Conservation (phyloP, 2,888 invertebrate species). For the Suillia variegata region DNA sequence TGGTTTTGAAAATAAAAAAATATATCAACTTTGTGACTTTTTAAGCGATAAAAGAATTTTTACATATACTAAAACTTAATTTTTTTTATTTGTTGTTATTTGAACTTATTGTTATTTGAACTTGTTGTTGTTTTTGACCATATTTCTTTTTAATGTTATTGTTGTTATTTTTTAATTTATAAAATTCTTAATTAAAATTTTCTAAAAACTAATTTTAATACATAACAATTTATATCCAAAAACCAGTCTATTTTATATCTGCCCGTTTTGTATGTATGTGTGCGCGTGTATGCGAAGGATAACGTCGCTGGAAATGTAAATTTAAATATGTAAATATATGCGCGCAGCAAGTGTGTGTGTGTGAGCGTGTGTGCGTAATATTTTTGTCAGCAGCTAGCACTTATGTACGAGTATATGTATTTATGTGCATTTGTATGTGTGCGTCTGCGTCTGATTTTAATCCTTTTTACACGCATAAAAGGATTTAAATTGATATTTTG, state of each 20-base stretch:
- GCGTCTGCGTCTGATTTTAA: background rate
- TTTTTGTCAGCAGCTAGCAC: too few species aligned
- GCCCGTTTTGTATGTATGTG: background rate
- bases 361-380: background rate
- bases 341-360: background rate
- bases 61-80: too few species aligned
- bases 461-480: constrained; percentile 7
- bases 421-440: background rate
- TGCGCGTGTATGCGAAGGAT: background rate
- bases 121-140: too few species aligned
- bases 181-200: too few species aligned
- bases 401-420: too few species aligned
- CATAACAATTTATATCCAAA: too few species aligned
- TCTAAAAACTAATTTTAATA: too few species aligned
- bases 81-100: background rate
- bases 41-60: too few species aligned
- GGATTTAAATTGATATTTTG: background rate
- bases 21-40: too few species aligned
- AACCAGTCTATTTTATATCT: background rate
- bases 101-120: background rate
- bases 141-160: too few species aligned
- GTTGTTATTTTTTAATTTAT: too few species aligned
- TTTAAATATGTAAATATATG: background rate
- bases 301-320: background rate
- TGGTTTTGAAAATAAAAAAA: too few species aligned